Conservation (phyloP, 2,888 invertebrate species). For the Lithophane socia region DNA sequence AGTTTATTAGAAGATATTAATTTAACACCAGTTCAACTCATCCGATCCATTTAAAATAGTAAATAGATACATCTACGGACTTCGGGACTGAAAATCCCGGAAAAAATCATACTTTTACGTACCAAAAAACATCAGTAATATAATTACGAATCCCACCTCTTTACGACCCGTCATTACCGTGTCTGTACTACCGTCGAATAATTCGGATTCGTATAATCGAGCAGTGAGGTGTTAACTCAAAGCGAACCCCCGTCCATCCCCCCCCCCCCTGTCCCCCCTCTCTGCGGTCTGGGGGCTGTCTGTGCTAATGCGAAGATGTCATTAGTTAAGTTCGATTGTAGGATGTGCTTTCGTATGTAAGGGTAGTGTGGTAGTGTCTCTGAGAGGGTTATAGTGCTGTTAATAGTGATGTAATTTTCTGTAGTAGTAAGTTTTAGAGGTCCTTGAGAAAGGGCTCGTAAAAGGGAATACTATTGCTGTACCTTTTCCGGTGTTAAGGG, state of each 20-base stretch:
- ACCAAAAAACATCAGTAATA: conserved; percentile 28
- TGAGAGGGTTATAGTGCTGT: conserved; percentile 28
- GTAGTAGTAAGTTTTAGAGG: conserved; percentile 1
- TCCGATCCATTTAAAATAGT: too few relatives aligned
- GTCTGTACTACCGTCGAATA: conserved; percentile 40
- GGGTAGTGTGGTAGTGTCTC: conserved; percentile 4
- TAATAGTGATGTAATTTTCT: conserved; percentile 23
- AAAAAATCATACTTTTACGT: not conserved
- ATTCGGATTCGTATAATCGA: conserved; percentile 49
- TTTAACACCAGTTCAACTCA: too few relatives aligned
- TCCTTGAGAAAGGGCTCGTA: not conserved
- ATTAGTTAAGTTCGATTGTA: conserved; percentile 60
- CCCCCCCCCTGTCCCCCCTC: not conserved
- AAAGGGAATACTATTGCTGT: not conserved
- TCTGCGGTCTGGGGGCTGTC: conserved; percentile 55
- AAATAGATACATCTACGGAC: too few relatives aligned
- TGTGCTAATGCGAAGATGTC: conserved; percentile 49
- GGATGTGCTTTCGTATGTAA: conserved; percentile 30
- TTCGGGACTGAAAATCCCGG: not conserved
- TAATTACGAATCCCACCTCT: conserved; percentile 37
- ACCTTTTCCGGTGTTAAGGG: not conserved
- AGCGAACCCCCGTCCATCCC: conserved; percentile 22
- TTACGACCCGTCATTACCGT: conserved; percentile 58
- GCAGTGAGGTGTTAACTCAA: conserved; percentile 61
- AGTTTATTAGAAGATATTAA: not conserved